Percentiles rank a stretch among this genome's conserved stretches.
Conservation (phyloP, 2,113 vertebrate genomes). For the Euleptes europaea region DNA sequence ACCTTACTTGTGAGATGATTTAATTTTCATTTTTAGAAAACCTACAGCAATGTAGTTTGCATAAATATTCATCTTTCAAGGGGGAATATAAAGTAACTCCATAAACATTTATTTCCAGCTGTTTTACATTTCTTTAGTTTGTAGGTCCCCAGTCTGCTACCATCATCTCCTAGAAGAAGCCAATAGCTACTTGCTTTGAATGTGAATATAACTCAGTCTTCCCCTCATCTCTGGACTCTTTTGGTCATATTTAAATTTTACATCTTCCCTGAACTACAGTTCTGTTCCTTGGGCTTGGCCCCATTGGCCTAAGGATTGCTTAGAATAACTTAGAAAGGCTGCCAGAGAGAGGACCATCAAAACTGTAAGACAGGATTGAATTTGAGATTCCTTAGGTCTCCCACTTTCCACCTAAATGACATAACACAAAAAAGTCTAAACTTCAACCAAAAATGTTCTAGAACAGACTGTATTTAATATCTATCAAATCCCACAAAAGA, state of each 20-base stretch:
- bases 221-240: slow-evolving; percentile 24
- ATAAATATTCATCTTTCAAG: slow-evolving; percentile 64
- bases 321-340: slow-evolving; percentile 10
- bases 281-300: background rate
- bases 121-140: slow-evolving; percentile 52
- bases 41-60: slow-evolving; percentile 65
- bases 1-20: slow-evolving; percentile 53
- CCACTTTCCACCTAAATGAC: slow-evolving; percentile 27
- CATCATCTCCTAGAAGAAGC: slow-evolving; percentile 6
- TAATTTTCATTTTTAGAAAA: slow-evolving; percentile 66
- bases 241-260: slow-evolving; percentile 25
- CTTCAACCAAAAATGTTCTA: background rate
- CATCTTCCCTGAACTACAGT: background rate
- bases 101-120: slow-evolving; percentile 60
- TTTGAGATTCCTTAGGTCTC: background rate
- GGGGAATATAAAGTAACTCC: slow-evolving; percentile 54
- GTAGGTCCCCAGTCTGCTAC: slow-evolving; percentile 42
- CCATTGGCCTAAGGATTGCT: background rate
- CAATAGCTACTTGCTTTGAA: slow-evolving; percentile 26
- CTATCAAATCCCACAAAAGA: slow-evolving; percentile 5
- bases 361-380: slow-evolving; percentile 3
- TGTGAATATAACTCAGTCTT: slow-evolving; percentile 8
- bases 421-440: background rate
- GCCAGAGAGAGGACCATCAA: background rate
- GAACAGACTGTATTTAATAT: background rate